Evolutionary conservation across 2,888 invertebrate genomes (phyloP).

Genomic region (Harmothoe impar): DNA sequence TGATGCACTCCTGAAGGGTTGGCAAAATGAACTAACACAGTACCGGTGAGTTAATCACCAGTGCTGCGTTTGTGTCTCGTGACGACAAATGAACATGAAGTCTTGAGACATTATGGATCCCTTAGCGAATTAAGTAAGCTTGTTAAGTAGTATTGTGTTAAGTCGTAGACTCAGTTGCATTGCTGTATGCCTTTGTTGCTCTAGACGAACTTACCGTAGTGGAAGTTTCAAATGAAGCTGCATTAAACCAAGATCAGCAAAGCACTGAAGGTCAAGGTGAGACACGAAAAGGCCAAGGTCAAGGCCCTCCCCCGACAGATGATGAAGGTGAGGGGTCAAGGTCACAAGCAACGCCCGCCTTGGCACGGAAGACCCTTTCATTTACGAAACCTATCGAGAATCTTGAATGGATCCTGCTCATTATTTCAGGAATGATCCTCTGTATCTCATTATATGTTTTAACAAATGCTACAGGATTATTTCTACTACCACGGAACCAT

Average conservation of each 20-base stretch:
- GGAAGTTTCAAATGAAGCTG: neutral
- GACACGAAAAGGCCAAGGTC: conserved; percentile 44
- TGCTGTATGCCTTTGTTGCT: conserved; percentile 19
- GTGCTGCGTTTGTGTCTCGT: too few species aligned
- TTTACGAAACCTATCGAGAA: neutral
- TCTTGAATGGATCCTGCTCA: neutral
- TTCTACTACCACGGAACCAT: too few species aligned
- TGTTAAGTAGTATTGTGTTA: neutral
- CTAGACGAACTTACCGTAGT: conserved; percentile 48
- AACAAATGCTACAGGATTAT: too few species aligned
- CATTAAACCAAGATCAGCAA: neutral
- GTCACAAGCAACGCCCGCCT: neutral
- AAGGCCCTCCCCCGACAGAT: neutral
- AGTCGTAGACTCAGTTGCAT: conserved; percentile 17
- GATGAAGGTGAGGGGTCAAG: conserved; percentile 60
- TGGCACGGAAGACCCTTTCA: neutral
- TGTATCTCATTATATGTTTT: neutral
- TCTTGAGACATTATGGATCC: too few species aligned
- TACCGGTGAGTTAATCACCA: too few species aligned
- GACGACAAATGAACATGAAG: too few species aligned
- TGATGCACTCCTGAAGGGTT: too few species aligned
- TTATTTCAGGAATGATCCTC: neutral
- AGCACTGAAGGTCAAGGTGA: conserved; percentile 55
- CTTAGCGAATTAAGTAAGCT: neutral
- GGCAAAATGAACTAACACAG: too few species aligned